Evolutionary conservation across 2,113 vertebrate genomes (phyloP), one percentile per base, ranked within the genome.

Genomic region (Dasypus novemcinctus): DNA sequence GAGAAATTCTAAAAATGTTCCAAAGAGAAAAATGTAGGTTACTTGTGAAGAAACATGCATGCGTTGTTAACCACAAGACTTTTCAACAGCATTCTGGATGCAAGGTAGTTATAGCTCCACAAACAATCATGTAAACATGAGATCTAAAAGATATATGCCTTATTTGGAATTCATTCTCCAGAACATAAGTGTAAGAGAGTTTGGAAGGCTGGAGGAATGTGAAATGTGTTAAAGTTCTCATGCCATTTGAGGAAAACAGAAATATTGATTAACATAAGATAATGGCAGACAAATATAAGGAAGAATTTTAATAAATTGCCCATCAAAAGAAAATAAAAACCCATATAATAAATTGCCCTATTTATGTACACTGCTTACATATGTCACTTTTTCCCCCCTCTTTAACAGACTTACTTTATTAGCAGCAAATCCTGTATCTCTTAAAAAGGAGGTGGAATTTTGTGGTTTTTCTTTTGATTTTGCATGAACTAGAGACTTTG

Each of bases 381-480:
- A 72, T 84, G 27, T 68, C 93, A 46, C 87, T 72, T 80, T 96
- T 95, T 93, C 91, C 87, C 75, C 27, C 41, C 91, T 87, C 78
- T 95, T 80, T 0, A 0, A 97, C 54, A 84, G 52, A 78, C 27
- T 13, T 95, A 7, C 74, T 97, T 97, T 96, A 97, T 93, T 90
- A 95, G 18, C 41, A 97, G 91, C 71, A 97, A 96, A 97, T 94
- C 96, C 66, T 92, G 4, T 38, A 33, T 94, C 63, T 95, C 68
- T 95, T 76, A 96, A 93, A 46, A 95, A 95, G 93, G n/a, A 21
- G 75, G 46, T 93, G 80, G 52, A 92, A 95, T 43, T 87, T 91
- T 89, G 90, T 74, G 82, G 49, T 61, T 96, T 97, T 97, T n/a
- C 7, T 54, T 96, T 93, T 96, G 95, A 96, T 95, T 97, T 31